These are phyloP conservation scores for Pseudobourletiella spinata DNA, from an alignment of 1,140 invertebrate species.

Conservation along the genomic window DNA sequence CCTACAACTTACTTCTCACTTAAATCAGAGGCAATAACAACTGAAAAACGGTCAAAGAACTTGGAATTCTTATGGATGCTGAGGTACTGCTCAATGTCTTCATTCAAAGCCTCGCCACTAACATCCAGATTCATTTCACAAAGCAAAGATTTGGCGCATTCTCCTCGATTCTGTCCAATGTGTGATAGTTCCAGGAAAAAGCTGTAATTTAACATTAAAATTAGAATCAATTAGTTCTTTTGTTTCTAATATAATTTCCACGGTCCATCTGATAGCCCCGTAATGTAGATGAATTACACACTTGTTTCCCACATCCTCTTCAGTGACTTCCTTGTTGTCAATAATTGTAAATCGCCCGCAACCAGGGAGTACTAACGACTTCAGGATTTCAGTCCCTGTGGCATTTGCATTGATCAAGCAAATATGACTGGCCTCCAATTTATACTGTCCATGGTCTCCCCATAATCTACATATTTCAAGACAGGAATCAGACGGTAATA, in stretches of 20 bases:
- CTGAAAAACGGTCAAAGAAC: conserved; percentile 77
- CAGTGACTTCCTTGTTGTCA: conserved; percentile 73
- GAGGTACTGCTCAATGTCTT: conserved; percentile 72
- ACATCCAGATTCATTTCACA: conserved; percentile 90
- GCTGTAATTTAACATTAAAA: conserved; percentile 43
- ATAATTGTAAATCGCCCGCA: conserved; percentile 94
- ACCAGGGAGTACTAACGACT: conserved; percentile 87
- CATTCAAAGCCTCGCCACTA: conserved; percentile 81
- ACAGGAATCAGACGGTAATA: not conserved
- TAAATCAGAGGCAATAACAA: conserved; percentile 78
- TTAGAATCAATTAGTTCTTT: not conserved
- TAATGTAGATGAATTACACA: conserved; percentile 43
- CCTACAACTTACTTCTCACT: conserved; percentile 60
- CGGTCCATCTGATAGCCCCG: conserved; percentile 5
- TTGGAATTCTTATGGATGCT: conserved; percentile 63
- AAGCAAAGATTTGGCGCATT: conserved; percentile 68
- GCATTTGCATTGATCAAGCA: conserved; percentile 92
- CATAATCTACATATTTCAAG: conserved; percentile 58
- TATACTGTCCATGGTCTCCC: conserved; percentile 92
- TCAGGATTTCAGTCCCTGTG: conserved; percentile 88
- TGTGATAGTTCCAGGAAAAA: conserved; percentile 77
- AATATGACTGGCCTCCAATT: conserved; percentile 76
- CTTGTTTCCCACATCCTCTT: conserved; percentile 90
- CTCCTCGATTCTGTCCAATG: conserved; percentile 71
- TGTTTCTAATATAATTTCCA: not conserved